Evolutionary conservation across 2,113 vertebrate species (phyloP), one percentile per base, ranked within the genome.

Genomic region (Pterocles gutturalis): DNA sequence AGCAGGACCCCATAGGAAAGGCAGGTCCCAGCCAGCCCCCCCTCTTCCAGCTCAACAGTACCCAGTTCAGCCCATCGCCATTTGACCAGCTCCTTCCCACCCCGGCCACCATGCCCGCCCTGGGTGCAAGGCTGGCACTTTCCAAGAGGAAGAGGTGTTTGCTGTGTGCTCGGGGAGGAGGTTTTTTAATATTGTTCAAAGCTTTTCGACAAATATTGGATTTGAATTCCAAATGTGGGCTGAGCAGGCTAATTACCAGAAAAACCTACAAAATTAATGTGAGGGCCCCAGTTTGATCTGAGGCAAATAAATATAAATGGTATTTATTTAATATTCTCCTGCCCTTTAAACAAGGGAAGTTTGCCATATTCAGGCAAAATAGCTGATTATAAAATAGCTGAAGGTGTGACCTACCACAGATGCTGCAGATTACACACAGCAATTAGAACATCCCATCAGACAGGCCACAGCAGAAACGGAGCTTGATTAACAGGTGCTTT

Each of bases 221-320:
- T 89, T 90, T 93, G 83, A 61, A 93, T 86, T 78, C 64, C 92
- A 91, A 90, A 95, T 70, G 88, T 1, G 36, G 84, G 43, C 75
- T n/a, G 87, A 89, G 76, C 31, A 43, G 67, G 36, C 72, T 90
- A 84, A 96, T 97, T 96, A 86, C 87, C 22, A 5, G 77, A 5
- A 80, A 92, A 96, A 58, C 61, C 60, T 91, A 81, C 82, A 72
- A 75, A 90, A 92, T 87, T 87, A 83, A 91, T 78, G 64, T 75
- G 89, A 80, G 55, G 91, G 81, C 62, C 17, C 38, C 34, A 48
- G 73, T 88, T 81, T 91, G 75, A 94, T 77, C 49, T 7, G 22
- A 91, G 61, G 67, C 64, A 83, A 95, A 93, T 78, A 95, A 95
- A 96, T 91, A 96, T 75, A 91, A 93, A 90, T 79, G 53, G 55